phyloP scores from a whole-genome alignment of 2,113 vertebrate genomes.

The Vidua macroura region DNA sequence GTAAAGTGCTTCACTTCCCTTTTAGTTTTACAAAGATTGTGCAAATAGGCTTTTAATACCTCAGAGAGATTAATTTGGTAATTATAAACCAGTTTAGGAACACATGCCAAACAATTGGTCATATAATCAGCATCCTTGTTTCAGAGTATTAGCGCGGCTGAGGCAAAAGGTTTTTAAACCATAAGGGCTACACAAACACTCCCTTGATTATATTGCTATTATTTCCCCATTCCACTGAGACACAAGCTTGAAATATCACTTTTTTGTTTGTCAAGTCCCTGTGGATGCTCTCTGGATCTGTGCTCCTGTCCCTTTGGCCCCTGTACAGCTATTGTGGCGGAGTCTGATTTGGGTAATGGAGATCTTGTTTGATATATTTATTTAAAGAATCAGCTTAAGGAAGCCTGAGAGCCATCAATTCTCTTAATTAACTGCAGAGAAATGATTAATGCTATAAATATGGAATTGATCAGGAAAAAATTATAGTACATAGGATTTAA shows the following conservation, averaged over 20 bases:
- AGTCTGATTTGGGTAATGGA: conserved; percentile 29
- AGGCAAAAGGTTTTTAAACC: conserved; percentile 57
- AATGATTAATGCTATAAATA: conserved; percentile 28
- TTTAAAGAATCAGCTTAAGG: conserved; percentile 26
- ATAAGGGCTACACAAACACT: conserved; percentile 52
- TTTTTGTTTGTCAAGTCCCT: conserved; percentile 45
- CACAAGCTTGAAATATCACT: conserved; percentile 27
- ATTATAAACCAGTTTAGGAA: conserved; percentile 76
- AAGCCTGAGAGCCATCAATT: conserved; percentile 28
- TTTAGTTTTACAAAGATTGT: conserved; percentile 54
- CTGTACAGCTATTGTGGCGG: conserved; percentile 1
- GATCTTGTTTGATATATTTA: conserved; percentile 30
- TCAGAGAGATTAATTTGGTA: conserved; percentile 76
- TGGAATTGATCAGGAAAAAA: conserved; percentile 19
- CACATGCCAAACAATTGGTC: conserved; percentile 74
- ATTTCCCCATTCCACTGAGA: conserved; percentile 44
- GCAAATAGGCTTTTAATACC: conserved; percentile 77
- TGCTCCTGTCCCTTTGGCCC: conserved; percentile 43
- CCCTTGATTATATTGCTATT: conserved; percentile 14
- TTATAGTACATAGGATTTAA: neutral
- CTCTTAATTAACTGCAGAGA: conserved; percentile 48
- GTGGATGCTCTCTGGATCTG: conserved; percentile 49
- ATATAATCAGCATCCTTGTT: conserved; percentile 65
- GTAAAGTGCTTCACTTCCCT: conserved; percentile 46
- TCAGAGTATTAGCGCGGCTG: conserved; percentile 52